Conservation (phyloP, 1,140 invertebrate species). For the Drosophila jambulina region DNA sequence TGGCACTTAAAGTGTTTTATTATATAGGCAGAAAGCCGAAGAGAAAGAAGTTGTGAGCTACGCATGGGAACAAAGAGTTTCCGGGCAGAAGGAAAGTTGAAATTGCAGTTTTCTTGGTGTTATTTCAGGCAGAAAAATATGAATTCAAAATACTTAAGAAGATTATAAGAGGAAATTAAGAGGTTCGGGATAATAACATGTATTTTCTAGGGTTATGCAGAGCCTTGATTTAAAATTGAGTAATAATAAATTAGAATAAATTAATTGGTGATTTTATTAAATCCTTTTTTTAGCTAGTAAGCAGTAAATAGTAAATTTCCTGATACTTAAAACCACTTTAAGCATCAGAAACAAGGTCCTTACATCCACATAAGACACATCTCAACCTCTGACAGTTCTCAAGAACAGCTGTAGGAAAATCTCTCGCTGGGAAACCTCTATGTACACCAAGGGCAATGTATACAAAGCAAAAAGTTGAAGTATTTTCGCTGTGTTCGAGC, state of each 20-base stretch:
- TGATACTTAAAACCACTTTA: no score
- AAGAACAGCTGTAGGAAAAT: constrained; percentile 17
- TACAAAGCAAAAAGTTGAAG: constrained; percentile 13
- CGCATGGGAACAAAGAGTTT: constrained; percentile 17
- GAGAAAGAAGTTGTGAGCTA: not conserved
- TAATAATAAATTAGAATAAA: not conserved
- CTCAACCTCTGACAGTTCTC: constrained; percentile 42
- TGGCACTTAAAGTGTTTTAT: constrained; percentile 64
- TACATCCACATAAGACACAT: not conserved
- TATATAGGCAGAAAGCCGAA: constrained; percentile 19
- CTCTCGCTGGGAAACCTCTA: constrained; percentile 2
- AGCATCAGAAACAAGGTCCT: not conserved
- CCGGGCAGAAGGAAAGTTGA: not conserved
- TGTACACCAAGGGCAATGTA: constrained; percentile 11
- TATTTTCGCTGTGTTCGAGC: constrained; percentile 32
- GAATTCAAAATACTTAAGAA: not conserved
- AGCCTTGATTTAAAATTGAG: not conserved
- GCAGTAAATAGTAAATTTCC: not conserved
- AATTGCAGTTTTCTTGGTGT: not conserved
- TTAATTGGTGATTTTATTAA: not conserved
- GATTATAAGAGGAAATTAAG: not conserved
- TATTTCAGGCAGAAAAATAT: constrained; percentile 8
- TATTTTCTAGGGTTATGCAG: not conserved
- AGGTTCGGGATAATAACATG: not conserved
- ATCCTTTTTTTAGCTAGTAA: not conserved